Conservation (phyloP, 2,888 invertebrate species). For the Eilema depressum region DNA sequence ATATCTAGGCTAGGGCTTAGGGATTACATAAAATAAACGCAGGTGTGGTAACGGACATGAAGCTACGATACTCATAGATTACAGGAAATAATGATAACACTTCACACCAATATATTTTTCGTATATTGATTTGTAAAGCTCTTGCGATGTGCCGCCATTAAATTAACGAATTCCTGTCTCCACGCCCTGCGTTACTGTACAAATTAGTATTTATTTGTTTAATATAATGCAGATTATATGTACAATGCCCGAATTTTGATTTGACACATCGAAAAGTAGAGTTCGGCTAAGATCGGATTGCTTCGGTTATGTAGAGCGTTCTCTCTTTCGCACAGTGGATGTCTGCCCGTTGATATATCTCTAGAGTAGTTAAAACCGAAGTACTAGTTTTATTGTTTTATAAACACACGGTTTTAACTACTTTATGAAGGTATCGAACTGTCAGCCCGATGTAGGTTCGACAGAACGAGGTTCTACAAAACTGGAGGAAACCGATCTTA, state of each 20-base stretch:
- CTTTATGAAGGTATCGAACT: neutral
- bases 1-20: too few relatives aligned
- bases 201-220: conserved; percentile 61
- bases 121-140: neutral
- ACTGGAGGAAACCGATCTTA: too few relatives aligned
- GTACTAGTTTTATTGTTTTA: too few relatives aligned
- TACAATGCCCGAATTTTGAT: conserved; percentile 16
- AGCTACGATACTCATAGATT: too few relatives aligned
- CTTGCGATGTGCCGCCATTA: neutral
- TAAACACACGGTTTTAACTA: too few relatives aligned
- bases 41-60: neutral
- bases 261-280: neutral
- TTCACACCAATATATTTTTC: too few relatives aligned
- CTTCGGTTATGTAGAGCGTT: neutral
- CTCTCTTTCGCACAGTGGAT: neutral
- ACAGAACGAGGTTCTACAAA: neutral
- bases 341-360: neutral
- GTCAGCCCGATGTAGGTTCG: neutral
- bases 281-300: neutral
- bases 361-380: too few relatives aligned
- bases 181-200: conserved; percentile 51
- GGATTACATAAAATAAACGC: neutral
- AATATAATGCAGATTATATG: conserved; percentile 21
- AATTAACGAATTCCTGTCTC: neutral
- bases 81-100: too few relatives aligned